phyloP scores from a whole-genome alignment of 2,113 vertebrate species.

The Austrofundulus limnaeus region DNA sequence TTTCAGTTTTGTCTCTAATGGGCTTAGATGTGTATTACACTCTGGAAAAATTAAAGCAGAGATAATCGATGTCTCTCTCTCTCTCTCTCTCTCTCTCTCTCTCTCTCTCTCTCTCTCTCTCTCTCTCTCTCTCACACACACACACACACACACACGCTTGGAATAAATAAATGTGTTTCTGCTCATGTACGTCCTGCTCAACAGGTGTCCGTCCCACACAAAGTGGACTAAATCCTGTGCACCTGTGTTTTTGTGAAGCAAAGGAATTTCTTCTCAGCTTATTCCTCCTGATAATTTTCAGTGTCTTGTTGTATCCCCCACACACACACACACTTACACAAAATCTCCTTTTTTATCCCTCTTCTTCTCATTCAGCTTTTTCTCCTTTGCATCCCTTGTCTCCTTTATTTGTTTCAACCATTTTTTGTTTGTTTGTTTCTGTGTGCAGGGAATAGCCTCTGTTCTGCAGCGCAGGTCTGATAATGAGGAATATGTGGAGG shows the following conservation, averaged over 20 bases:
- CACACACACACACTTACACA: too few relatives aligned
- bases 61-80: constrained; percentile 33
- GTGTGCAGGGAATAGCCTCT: constrained; percentile 89
- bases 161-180: constrained; percentile 45
- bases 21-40: constrained; percentile 52
- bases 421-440: constrained; percentile 34
- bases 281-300: constrained; percentile 72
- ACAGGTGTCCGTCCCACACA: constrained; percentile 66
- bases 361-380: constrained; percentile 16
- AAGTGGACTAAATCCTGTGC: constrained; percentile 72
- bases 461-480: constrained; percentile 96
- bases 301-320: constrained; percentile 23
- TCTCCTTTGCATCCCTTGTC: constrained; percentile 6
- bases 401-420: constrained; percentile 13
- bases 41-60: constrained; percentile 47
- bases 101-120: too few relatives aligned
- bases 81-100: too few relatives aligned
- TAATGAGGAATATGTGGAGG: constrained; percentile 94
- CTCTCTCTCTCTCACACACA: too few relatives aligned
- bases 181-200: constrained; percentile 38
- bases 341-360: constrained; percentile 9
- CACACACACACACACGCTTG: constrained; percentile 11
- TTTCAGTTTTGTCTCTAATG: constrained; percentile 15
- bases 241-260: constrained; percentile 73
- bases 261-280: constrained; percentile 68